These are phyloP conservation scores for Rhopalosiphum maidis DNA, from an alignment of 1,140 invertebrate species.

Conservation along the genomic window DNA sequence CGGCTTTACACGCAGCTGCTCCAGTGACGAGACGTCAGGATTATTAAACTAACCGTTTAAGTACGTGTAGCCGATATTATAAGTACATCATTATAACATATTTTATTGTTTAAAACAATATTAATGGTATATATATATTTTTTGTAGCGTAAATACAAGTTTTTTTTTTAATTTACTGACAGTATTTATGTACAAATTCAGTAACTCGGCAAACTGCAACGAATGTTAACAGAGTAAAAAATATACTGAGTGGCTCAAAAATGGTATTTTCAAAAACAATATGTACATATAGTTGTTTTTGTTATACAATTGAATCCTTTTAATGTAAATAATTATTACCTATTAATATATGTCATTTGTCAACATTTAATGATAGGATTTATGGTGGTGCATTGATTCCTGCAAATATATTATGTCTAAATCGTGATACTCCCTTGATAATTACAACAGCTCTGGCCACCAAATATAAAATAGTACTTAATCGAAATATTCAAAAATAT, in stretches of 20 bases:
- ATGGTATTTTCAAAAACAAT: background rate
- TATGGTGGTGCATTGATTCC: background rate
- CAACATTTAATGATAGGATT: background rate
- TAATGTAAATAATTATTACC: background rate
- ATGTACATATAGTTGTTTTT: background rate
- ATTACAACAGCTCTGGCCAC: background rate
- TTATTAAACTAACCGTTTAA: background rate
- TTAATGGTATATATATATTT: too few species aligned
- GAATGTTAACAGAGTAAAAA: too few species aligned
- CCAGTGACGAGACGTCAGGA: background rate
- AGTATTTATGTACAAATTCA: too few species aligned
- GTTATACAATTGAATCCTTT: background rate
- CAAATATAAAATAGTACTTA: background rate
- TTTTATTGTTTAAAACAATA: too few species aligned
- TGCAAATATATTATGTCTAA: background rate
- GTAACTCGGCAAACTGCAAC: too few species aligned
- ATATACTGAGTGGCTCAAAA: background rate
- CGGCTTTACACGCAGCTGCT: background rate
- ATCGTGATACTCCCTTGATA: background rate
- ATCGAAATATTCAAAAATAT: background rate
- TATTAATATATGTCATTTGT: background rate
- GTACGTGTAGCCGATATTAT: too few species aligned
- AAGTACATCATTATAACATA: too few species aligned
- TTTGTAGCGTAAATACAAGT: too few species aligned
- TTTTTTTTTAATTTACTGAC: too few species aligned